Base-by-base conservation (phyloP, 1,140 invertebrate species). In the Helicoverpa zea region DNA sequence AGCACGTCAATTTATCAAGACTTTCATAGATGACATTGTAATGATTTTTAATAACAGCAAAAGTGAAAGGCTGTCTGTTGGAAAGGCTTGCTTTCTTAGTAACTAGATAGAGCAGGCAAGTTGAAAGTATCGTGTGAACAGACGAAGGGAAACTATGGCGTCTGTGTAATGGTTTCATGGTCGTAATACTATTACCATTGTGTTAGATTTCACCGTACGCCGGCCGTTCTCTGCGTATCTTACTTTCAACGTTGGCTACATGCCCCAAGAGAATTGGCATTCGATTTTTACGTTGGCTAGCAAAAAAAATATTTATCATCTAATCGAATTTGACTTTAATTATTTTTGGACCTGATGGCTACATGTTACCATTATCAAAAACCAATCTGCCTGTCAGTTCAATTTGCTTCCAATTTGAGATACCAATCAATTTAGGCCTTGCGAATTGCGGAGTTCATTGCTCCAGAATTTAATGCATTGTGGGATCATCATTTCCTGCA, bases 1-100 rank as follows among this genome's bases (percentile, higher is more conserved):
- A 35, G 64, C 63, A 49, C 29, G 59, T 56, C 59, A 79, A 63
- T 61, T 68, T 49, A 79, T 79, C 64, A 68, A 70, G 78, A 81
- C 88, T 87, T 87, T 88, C 87, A 86, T 86, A 86, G 84, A 82
- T 82, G 81, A 82, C 66, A 83, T 78, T 81, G 78, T 85, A 80
- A 86, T 86, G 83, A 82, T 84, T 89, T 87, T 89, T 84, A 84
- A 85, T 88, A 90, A 89, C 79, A 86, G 87, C 84, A 90, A 91
- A 92, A 94, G 92, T 92, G 92, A 94, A 94, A 92, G 92, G 90
- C 83, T 92, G 90, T 88, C 81, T 82, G 66, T 88, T 85, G 81
- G 85, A 89, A 87, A 87, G 90, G 85, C 87, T 30, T 83, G 84
- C 87, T 92, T 90, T 93, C 89, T 86, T 87, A 66, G 92, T 89